Evolutionary conservation across 2,888 invertebrate species (phyloP), one percentile per base, ranked within the genome.

Genomic region (Ormyrus labotus): DNA sequence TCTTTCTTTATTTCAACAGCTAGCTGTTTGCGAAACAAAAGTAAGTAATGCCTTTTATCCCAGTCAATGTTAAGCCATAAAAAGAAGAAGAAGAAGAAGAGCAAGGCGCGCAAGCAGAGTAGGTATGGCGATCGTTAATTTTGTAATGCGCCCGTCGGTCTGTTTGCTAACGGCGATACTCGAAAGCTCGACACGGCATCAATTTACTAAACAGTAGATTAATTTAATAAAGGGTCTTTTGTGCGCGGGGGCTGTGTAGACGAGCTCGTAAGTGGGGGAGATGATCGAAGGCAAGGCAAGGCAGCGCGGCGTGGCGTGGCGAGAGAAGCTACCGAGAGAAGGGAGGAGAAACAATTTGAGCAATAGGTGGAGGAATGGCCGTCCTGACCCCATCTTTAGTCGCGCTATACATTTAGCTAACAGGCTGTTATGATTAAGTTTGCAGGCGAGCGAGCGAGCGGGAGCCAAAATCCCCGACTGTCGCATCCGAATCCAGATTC

Each of bases 371-470:
- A 81, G 82, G 82, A 85, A 84, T 86, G 85, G 85, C 83, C 85
- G 85, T 83, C 83, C 85, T 84, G 83, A 84, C 86, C 85, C 85
- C 84, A 84, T 83, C 82, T 83, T 82, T 80, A 82, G 76, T 83
- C 85, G 83, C 84, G 65, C 84, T 86, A 85, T 88, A 86, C 87
- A 88, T 87, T 87, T 87, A 64, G 69, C 88, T 88, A 87, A 87
- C 88, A 87, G 88, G 86, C 88, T 88, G 88, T 88, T 88, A 88
- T 88, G 88, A 88, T 88, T 88, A 87, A 87, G 88, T 87, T 88
- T 88, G 85, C 84, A n/a, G 19, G 19, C 19, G 19, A 19, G 19
- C 19, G 19, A 19, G 19, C 19, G 19, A 19, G 19, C 19, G 19
- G 19, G 19, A 19, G 19, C 19, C 19, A 19, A 19, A 19, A 64